Percentiles rank a stretch among this genome's conserved stretches.
Evolutionary conservation across 2,888 invertebrate genomes (phyloP).

Genomic region (Aphidoletes aphidimyza): DNA sequence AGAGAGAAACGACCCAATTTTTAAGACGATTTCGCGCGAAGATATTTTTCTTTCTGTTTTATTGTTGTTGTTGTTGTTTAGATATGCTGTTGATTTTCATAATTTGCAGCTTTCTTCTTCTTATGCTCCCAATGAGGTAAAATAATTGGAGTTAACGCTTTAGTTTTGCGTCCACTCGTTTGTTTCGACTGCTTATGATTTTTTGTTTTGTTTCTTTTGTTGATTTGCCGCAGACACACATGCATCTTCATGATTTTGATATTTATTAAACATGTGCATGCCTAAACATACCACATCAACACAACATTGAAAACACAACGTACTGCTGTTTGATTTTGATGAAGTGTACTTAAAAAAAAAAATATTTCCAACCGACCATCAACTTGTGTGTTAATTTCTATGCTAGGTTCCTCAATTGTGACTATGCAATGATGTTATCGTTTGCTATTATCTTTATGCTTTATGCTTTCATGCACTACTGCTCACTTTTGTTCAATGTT

Average conservation of each 20-base stretch:
- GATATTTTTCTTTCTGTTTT: neutral
- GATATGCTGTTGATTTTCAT: constrained; percentile 24
- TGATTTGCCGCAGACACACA: too few species aligned
- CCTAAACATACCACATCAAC: too few species aligned
- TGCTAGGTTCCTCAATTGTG: neutral
- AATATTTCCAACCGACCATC: neutral
- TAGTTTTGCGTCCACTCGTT: neutral
- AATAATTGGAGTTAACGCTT: neutral
- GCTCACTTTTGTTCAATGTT: constrained; percentile 10
- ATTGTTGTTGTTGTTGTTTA: neutral
- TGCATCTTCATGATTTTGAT: too few species aligned
- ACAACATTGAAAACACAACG: too few species aligned
- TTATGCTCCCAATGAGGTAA: neutral
- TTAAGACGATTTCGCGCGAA: neutral
- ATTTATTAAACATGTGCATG: constrained; percentile 19
- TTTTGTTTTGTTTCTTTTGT: neutral
- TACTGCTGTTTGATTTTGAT: too few species aligned
- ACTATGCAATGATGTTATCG: neutral
- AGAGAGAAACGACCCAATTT: constrained; percentile 45
- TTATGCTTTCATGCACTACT: constrained; percentile 34
- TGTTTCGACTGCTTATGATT: neutral
- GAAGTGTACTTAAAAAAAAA: too few species aligned
- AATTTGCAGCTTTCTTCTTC: neutral
- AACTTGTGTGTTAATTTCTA: neutral
- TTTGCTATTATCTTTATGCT: constrained; percentile 27